Conservation (phyloP, 2,888 invertebrate genomes). For the Busseola fusca region DNA sequence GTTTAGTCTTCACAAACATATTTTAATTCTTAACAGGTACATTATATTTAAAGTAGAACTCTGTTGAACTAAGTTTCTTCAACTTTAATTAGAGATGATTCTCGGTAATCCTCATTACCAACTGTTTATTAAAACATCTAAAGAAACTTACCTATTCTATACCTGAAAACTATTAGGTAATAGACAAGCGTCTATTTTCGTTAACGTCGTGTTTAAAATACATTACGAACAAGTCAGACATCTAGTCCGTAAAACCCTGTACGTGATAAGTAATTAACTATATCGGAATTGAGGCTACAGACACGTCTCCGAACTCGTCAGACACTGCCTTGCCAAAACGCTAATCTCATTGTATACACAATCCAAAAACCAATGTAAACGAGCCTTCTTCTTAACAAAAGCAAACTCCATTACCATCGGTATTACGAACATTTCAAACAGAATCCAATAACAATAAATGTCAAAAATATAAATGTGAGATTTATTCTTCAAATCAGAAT, state of each 20-base stretch:
- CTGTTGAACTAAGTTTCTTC: slow-evolving; percentile 5
- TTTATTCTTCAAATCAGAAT: slow-evolving; percentile 53
- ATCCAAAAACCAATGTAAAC: slow-evolving; percentile 39
- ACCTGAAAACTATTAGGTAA: slow-evolving; percentile 13
- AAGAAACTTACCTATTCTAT: not conserved
- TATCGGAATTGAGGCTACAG: slow-evolving; percentile 27
- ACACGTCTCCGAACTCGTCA: slow-evolving; percentile 48
- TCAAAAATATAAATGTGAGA: slow-evolving; percentile 33
- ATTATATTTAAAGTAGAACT: not conserved
- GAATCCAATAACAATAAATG: slow-evolving; percentile 35
- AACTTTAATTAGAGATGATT: slow-evolving; percentile 21
- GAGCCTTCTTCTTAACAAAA: slow-evolving; percentile 19
- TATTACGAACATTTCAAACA: slow-evolving; percentile 21
- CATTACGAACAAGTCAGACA: slow-evolving; percentile 19
- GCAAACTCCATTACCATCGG: slow-evolving; percentile 22
- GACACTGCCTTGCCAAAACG: slow-evolving; percentile 52
- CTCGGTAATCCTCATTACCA: slow-evolving; percentile 13
- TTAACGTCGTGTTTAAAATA: slow-evolving; percentile 11
- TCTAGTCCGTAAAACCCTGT: slow-evolving; percentile 30
- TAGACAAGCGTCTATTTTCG: not conserved
- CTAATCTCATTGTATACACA: slow-evolving; percentile 57
- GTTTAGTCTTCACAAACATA: slow-evolving; percentile 5
- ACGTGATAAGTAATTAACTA: slow-evolving; percentile 48
- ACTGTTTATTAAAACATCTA: slow-evolving; percentile 21
- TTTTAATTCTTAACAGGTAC: not conserved